Evolutionary conservation across 2,113 vertebrate genomes (phyloP).

Genomic region (Toxotes jaculatrix): DNA sequence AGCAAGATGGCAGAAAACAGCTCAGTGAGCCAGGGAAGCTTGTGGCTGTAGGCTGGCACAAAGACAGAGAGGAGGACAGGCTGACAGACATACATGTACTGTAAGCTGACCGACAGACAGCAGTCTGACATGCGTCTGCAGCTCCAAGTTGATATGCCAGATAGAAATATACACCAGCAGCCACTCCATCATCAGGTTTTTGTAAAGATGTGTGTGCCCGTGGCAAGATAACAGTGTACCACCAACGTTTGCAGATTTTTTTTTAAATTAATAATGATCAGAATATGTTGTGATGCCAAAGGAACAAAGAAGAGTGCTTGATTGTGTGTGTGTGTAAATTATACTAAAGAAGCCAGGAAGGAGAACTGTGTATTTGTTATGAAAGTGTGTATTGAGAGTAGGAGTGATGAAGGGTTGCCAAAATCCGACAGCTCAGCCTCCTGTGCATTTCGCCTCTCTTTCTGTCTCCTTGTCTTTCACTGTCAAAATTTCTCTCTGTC

Average conservation of each 20-base stretch:
- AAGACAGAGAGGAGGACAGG: slow-evolving; percentile 36
- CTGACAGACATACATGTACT: slow-evolving; percentile 43
- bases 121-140: slow-evolving; percentile 32
- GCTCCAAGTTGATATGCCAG: slow-evolving; percentile 21
- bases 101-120: slow-evolving; percentile 26
- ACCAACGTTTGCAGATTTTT: background rate
- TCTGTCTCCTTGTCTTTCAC: slow-evolving; percentile 52
- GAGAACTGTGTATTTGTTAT: slow-evolving; percentile 19
- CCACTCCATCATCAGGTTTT: slow-evolving; percentile 30
- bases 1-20: slow-evolving; percentile 50
- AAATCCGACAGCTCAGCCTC: slow-evolving; percentile 59
- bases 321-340: slow-evolving; percentile 14
- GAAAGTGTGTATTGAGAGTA: slow-evolving; percentile 12
- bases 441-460: slow-evolving; percentile 34
- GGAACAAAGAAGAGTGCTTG: background rate
- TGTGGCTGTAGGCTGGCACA: slow-evolving; percentile 31
- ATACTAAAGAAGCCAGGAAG: slow-evolving; percentile 36
- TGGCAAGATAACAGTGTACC: slow-evolving; percentile 18
- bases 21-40: slow-evolving; percentile 16
- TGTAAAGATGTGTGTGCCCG: slow-evolving; percentile 11
- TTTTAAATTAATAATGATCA: background rate
- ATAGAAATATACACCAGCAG: slow-evolving; percentile 9
- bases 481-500: slow-evolving; percentile 50
- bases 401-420: slow-evolving; percentile 42
- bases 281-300: background rate